Conservation (phyloP, 2,113 vertebrate species). For the Atlantisia rogersi region DNA sequence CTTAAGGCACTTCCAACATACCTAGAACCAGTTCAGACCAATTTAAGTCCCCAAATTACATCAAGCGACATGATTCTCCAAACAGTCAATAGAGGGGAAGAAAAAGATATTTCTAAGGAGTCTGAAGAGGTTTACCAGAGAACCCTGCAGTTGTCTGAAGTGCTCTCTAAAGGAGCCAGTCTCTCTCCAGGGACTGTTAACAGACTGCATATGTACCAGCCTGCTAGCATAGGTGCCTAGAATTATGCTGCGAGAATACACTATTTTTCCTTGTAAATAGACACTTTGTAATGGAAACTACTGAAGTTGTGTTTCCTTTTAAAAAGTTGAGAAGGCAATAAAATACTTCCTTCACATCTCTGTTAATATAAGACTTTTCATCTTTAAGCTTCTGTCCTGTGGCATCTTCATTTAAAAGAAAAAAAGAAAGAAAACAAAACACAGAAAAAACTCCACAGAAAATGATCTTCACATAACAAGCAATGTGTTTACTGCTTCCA, state of each 20-base stretch:
- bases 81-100: background rate
- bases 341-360: constrained; percentile 16
- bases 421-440: background rate
- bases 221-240: background rate
- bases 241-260: background rate
- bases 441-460: background rate
- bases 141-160: background rate
- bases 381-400: background rate
- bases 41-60: background rate
- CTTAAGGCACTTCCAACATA: background rate
- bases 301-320: background rate
- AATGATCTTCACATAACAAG: background rate
- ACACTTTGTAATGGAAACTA: background rate
- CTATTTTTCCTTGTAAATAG: background rate
- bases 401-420: constrained; percentile 5
- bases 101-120: background rate
- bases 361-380: constrained; percentile 42
- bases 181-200: background rate
- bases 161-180: background rate
- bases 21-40: background rate
- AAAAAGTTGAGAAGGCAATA: constrained; percentile 38
- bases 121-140: background rate
- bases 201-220: background rate
- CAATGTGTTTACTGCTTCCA: constrained; percentile 49
- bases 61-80: background rate